Evolutionary conservation across 2,113 vertebrate genomes (phyloP).

Genomic region (Furnarius figulus): DNA sequence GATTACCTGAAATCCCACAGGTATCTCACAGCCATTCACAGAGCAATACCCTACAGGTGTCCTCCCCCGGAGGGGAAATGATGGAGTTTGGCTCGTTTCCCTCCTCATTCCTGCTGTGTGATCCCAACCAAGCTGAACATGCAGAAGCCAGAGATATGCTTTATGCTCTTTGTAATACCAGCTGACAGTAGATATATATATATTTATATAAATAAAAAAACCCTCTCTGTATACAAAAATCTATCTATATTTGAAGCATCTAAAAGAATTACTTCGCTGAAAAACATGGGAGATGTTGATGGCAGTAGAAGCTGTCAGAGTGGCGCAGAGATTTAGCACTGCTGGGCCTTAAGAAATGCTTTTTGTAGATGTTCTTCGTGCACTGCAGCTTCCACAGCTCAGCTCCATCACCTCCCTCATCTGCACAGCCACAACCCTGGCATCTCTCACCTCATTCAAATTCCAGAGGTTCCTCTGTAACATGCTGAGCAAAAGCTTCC

Average conservation of each 20-base stretch:
- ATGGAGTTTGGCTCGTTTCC: background rate
- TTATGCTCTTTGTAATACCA: background rate
- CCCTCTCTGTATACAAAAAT: background rate
- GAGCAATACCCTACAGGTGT: background rate
- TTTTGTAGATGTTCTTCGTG: background rate
- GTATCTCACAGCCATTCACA: background rate
- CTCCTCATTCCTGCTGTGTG: rapidly evolving
- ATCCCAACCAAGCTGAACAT: background rate
- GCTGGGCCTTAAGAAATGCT: background rate
- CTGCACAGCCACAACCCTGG: background rate
- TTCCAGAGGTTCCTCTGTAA: background rate
- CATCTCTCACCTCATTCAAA: conserved; percentile 34
- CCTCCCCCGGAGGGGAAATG: background rate
- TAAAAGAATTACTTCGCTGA: background rate
- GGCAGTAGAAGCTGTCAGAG: background rate
- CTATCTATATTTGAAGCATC: background rate
- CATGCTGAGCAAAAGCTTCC: background rate
- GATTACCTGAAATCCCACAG: background rate
- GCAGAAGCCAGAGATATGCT: background rate
- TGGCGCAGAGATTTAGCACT: background rate
- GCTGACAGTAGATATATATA: background rate
- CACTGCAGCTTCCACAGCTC: background rate
- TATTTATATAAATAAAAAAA: background rate
- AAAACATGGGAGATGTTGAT: background rate
- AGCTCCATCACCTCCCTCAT: background rate